Evolutionary conservation across 2,888 invertebrate species (phyloP).

Genomic region (Mantis religiosa): DNA sequence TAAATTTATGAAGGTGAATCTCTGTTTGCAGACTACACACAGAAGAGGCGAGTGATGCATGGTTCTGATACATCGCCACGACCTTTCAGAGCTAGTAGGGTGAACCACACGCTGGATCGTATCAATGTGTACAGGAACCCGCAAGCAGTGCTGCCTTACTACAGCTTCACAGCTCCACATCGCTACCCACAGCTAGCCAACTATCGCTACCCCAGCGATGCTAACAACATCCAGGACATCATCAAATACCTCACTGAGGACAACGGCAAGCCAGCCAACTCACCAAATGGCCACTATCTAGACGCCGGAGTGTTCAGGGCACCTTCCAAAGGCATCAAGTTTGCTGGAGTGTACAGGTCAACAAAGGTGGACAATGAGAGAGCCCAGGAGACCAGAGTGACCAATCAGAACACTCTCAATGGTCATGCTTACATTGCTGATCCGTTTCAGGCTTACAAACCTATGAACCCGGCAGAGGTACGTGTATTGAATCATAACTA

Average conservation of each 20-base stretch:
- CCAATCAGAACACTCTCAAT: conserved; percentile 30
- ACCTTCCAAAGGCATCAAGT: conserved; percentile 36
- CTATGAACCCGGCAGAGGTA: conserved; percentile 37
- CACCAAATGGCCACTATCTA: not conserved
- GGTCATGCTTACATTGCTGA: conserved; percentile 47
- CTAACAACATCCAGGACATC: conserved; percentile 44
- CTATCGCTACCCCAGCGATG: conserved; percentile 41
- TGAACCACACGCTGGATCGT: not conserved
- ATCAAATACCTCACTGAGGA: conserved; percentile 41
- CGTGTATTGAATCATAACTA: too few species aligned
- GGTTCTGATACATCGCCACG: not conserved
- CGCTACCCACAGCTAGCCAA: conserved; percentile 43
- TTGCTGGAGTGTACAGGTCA: conserved; percentile 43
- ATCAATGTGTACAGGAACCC: not conserved
- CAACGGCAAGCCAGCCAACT: not conserved
- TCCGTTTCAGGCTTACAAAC: conserved; percentile 66
- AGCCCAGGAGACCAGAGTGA: not conserved
- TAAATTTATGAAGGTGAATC: too few species aligned
- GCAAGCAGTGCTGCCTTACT: not conserved
- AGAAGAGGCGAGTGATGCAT: not conserved
- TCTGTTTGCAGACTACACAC: not conserved
- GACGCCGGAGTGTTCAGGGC: not conserved
- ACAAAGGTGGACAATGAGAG: conserved; percentile 37
- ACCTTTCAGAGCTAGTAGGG: not conserved
- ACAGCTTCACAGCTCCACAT: conserved; percentile 11